Conservation (phyloP, 2,888 invertebrate genomes). For the Coenonympha glycerion region DNA sequence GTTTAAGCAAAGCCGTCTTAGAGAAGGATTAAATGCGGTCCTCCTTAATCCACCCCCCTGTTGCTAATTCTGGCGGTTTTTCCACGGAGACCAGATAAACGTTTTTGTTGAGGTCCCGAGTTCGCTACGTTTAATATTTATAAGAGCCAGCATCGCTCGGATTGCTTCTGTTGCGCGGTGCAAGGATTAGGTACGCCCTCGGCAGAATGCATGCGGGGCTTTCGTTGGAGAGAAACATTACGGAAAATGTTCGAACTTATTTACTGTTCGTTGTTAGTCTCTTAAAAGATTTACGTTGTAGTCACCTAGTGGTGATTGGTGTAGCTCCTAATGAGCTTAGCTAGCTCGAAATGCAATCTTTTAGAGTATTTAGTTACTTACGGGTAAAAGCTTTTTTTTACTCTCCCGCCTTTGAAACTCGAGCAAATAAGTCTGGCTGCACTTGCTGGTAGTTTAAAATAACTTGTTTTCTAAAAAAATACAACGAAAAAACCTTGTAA, state of each 20-base stretch:
- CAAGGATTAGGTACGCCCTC: constrained; percentile 59
- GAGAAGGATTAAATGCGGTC: constrained; percentile 76
- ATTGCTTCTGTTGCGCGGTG: constrained; percentile 57
- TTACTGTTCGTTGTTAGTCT: constrained; percentile 20
- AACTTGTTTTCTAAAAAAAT: not conserved
- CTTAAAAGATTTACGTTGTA: not conserved
- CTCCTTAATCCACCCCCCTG: constrained; percentile 72
- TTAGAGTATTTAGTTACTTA: not conserved
- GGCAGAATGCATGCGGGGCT: constrained; percentile 54
- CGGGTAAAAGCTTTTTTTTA: not conserved
- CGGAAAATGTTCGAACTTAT: constrained; percentile 41
- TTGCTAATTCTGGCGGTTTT: constrained; percentile 75
- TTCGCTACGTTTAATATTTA: constrained; percentile 68
- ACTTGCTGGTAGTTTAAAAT: too few species aligned
- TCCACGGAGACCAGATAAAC: constrained; percentile 72
- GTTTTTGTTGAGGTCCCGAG: constrained; percentile 66
- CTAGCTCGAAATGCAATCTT: not conserved
- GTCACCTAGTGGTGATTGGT: not conserved
- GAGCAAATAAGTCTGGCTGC: not conserved
- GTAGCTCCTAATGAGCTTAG: not conserved
- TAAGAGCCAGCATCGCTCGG: constrained; percentile 61
- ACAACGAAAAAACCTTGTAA: not conserved
- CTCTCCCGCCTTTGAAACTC: not conserved
- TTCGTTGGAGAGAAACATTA: constrained; percentile 46
- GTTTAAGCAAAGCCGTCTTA: constrained; percentile 77